Evolutionary conservation across 2,888 invertebrate species (phyloP).

Genomic region (Rhamphomyia laevipes): DNA sequence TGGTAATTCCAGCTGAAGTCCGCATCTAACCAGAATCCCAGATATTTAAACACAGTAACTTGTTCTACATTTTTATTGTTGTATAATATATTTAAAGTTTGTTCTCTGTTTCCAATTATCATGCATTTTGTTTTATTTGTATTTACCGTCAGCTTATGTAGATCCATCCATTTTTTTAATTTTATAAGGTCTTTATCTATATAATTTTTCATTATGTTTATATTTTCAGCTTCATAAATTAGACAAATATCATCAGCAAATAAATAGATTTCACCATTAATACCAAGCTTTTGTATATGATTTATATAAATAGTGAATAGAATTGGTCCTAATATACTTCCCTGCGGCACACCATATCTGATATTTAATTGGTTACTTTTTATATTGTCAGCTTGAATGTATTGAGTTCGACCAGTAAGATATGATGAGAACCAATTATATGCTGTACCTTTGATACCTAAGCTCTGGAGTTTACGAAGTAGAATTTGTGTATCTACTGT

Average conservation of each 20-base stretch:
- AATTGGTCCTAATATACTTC: not conserved
- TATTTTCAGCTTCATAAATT: not conserved
- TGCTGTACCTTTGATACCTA: not conserved
- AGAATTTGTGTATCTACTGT: not conserved
- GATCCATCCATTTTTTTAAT: not conserved
- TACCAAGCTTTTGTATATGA: not conserved
- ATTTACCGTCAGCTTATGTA: not conserved
- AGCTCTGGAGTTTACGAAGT: not conserved
- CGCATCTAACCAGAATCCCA: no score
- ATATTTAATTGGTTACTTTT: not conserved
- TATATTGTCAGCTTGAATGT: not conserved
- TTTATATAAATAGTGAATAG: not conserved
- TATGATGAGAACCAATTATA: not conserved
- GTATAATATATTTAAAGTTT: no score
- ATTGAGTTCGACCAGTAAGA: not conserved
- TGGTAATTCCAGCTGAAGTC: no score
- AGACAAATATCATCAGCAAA: not conserved
- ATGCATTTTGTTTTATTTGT: not conserved
- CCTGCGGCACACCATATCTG: not conserved
- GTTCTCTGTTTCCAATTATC: not conserved
- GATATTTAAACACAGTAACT: no score
- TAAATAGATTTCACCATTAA: not conserved
- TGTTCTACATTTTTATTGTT: no score
- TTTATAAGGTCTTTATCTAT: not conserved
- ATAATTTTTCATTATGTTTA: not conserved